These are phyloP conservation scores for Hypselothyrea guttata DNA, from an alignment of 2,888 invertebrate species.

Conservation along the genomic window DNA sequence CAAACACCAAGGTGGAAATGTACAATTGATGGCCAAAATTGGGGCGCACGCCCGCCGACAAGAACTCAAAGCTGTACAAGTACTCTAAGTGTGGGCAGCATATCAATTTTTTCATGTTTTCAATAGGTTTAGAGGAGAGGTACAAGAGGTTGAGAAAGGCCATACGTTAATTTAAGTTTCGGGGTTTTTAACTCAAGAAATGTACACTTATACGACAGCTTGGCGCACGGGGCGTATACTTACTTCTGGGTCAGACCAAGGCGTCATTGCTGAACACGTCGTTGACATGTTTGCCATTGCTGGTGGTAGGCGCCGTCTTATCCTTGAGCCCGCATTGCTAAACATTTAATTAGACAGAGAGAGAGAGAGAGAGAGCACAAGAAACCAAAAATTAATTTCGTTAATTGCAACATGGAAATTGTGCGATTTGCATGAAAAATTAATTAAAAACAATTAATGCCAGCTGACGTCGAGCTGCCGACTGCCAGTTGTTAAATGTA, in stretches of 20 bases:
- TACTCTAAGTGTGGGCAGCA: conserved; percentile 58
- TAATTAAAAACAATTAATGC: conserved; percentile 80
- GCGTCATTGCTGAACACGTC: conserved; percentile 82
- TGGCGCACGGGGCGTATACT: conserved; percentile 51
- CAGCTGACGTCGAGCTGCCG: conserved; percentile 24
- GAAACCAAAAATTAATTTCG: conserved; percentile 55
- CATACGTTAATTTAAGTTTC: conserved; percentile 29
- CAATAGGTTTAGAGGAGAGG: background rate
- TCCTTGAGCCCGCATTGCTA: conserved; percentile 82
- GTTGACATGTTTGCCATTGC: conserved; percentile 80
- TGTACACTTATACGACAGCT: background rate
- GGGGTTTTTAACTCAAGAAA: conserved; percentile 6
- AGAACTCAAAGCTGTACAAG: conserved; percentile 64
- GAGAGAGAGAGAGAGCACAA: background rate
- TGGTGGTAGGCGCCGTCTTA: conserved; percentile 59
- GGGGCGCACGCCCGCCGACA: conserved; percentile 63
- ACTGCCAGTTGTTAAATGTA: conserved; percentile 25
- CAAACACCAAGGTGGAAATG: conserved; percentile 53
- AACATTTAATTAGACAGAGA: conserved; percentile 32
- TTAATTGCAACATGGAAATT: conserved; percentile 61
- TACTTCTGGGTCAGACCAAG: conserved; percentile 82
- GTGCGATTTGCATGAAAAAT: conserved; percentile 67
- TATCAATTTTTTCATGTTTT: background rate
- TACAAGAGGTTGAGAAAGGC: background rate
- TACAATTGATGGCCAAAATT: conserved; percentile 63